phyloP scores from a whole-genome alignment of 2,113 vertebrate genomes.

The Xiphophorus couchianus region DNA sequence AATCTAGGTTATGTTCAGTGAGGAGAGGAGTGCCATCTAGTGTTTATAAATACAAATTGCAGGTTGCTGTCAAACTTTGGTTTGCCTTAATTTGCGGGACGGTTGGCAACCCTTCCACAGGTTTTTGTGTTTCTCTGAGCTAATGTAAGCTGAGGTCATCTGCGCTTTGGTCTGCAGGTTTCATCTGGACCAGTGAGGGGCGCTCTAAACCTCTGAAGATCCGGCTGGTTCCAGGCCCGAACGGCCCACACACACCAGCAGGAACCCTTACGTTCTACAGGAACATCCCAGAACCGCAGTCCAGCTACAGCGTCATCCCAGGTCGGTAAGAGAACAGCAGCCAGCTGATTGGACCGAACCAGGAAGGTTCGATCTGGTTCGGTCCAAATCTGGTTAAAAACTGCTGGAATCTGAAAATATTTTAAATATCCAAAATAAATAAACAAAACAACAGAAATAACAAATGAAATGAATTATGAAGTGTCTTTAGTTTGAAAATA shows the following conservation, averaged over 20 bases:
- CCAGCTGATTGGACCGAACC: not conserved
- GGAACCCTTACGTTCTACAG: constrained; percentile 77
- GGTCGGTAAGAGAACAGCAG: constrained; percentile 76
- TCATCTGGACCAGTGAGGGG: constrained; percentile 8
- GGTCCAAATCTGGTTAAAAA: not conserved
- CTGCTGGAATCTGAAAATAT: too few species aligned
- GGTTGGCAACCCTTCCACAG: too few species aligned
- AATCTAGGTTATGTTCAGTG: too few species aligned
- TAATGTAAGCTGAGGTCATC: not conserved
- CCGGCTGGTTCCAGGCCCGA: constrained; percentile 45
- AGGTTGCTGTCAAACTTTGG: too few species aligned
- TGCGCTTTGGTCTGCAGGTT: constrained; percentile 35
- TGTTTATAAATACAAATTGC: too few species aligned
- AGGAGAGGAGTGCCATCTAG: too few species aligned
- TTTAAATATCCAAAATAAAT: too few species aligned
- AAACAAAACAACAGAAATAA: too few species aligned
- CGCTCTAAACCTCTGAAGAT: constrained; percentile 46
- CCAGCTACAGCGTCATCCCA: constrained; percentile 87
- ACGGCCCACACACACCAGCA: constrained; percentile 5
- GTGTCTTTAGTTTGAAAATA: too few species aligned
- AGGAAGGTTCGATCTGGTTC: too few species aligned
- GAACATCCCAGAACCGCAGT: constrained; percentile 78
- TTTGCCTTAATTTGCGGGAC: too few species aligned
- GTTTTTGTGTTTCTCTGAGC: not conserved
- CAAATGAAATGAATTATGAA: too few species aligned